A percentile compares a stretch with the other conserved stretches of the same genome.
These are phyloP conservation scores for Papilio machaon DNA, from an alignment of 1,140 invertebrate genomes.

Conservation along the genomic window DNA sequence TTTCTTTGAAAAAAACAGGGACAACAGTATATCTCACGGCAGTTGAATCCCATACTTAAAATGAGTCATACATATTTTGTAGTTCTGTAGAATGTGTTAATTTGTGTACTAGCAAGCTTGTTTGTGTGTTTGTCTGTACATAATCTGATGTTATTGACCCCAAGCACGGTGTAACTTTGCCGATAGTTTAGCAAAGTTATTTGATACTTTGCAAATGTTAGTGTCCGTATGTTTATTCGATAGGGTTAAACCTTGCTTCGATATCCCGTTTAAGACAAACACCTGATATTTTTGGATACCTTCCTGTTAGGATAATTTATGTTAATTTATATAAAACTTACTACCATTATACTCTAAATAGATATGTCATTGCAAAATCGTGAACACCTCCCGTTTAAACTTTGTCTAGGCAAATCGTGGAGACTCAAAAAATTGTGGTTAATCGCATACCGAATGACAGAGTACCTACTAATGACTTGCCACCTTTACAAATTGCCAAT, in stretches of 20 bases:
- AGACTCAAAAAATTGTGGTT: too few species aligned
- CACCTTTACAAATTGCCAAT: too few species aligned
- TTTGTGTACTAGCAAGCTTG: neutral
- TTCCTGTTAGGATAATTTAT: neutral
- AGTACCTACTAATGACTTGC: too few species aligned
- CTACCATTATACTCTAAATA: neutral
- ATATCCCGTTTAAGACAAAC: constrained; percentile 2
- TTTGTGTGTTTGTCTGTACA: neutral
- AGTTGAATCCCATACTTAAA: too few species aligned
- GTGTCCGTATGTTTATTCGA: neutral
- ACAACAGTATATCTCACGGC: too few species aligned
- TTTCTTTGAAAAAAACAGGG: too few species aligned
- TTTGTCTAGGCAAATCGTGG: too few species aligned
- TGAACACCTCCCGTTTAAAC: too few species aligned
- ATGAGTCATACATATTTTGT: neutral
- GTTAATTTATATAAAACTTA: neutral
- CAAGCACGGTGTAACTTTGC: neutral
- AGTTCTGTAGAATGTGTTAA: neutral
- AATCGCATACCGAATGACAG: too few species aligned
- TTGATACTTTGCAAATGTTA: constrained; percentile 11
- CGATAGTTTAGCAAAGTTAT: neutral
- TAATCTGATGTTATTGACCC: neutral
- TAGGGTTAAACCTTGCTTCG: neutral
- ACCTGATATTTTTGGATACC: neutral
- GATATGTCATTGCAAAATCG: too few species aligned